Percentiles rank a stretch among this genome's conserved stretches.
Evolutionary conservation across 2,888 invertebrate genomes (phyloP).

Genomic region (Schrankia costaestrigalis): DNA sequence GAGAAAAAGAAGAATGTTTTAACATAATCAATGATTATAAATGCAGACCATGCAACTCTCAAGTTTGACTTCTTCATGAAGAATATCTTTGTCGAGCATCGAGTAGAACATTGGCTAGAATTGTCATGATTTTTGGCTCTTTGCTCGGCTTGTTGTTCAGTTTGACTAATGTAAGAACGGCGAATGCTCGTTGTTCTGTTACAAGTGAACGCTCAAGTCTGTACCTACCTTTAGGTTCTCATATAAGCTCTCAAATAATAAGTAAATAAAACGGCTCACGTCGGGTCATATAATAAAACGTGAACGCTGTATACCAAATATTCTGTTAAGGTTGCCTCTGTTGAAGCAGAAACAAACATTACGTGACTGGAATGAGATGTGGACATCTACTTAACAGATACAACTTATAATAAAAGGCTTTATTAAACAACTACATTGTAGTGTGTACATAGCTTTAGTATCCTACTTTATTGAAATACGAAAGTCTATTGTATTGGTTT

Average conservation of each 20-base stretch:
- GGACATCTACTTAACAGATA: slow-evolving; percentile 42
- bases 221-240: too few species aligned
- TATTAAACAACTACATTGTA: slow-evolving; percentile 24
- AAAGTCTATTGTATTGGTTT: not conserved
- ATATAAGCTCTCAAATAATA: slow-evolving; percentile 37
- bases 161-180: too few species aligned
- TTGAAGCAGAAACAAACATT: slow-evolving; percentile 42
- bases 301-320: slow-evolving; percentile 60
- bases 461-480: slow-evolving; percentile 3
- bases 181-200: too few species aligned
- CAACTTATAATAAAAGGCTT: slow-evolving; percentile 35
- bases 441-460: slow-evolving; percentile 9
- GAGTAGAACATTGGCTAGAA: too few species aligned
- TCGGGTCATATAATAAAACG: slow-evolving; percentile 56
- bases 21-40: too few species aligned
- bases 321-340: slow-evolving; percentile 58
- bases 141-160: too few species aligned
- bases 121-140: too few species aligned
- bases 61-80: too few species aligned
- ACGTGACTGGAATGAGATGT: slow-evolving; percentile 52
- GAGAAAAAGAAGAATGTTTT: too few species aligned
- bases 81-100: too few species aligned
- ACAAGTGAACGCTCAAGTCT: too few species aligned
- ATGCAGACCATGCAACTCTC: too few species aligned
- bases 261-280: slow-evolving; percentile 55